A percentile compares a stretch with the other conserved stretches of the same genome.
These are phyloP conservation scores for Trachops cirrhosus DNA, from an alignment of 2,797 vertebrate genomes.

Conservation along the genomic window DNA sequence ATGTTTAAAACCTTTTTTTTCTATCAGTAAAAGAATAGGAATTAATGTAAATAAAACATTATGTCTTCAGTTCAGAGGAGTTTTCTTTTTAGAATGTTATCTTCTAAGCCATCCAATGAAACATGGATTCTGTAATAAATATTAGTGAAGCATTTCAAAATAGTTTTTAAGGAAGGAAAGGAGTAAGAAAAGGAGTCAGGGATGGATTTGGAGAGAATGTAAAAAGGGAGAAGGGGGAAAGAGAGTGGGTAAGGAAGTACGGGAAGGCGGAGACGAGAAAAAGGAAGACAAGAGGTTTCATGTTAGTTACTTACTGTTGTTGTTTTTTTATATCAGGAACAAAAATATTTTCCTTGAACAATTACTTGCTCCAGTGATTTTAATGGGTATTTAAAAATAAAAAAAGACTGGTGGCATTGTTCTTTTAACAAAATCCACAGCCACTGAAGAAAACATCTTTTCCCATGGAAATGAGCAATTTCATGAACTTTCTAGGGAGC, in stretches of 20 bases:
- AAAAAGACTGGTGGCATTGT: background rate
- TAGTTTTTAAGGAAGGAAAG: background rate
- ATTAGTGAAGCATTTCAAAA: background rate
- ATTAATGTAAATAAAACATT: background rate
- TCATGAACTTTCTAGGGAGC: conserved; percentile 60
- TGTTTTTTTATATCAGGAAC: background rate
- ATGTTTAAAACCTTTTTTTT: background rate
- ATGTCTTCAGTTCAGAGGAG: background rate
- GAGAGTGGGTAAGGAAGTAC: background rate
- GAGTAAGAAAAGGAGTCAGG: background rate
- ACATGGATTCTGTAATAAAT: background rate
- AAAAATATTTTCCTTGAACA: conserved; percentile 40
- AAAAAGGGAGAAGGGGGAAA: background rate
- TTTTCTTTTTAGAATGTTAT: background rate
- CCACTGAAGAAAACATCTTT: conserved; percentile 35
- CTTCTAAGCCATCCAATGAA: background rate
- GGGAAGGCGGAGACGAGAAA: background rate
- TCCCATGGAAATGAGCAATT: conserved; percentile 62
- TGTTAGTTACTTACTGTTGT: background rate
- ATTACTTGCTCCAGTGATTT: conserved; percentile 3
- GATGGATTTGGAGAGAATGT: background rate
- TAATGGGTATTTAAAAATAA: conserved; percentile 26
- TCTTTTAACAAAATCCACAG: conserved; percentile 43
- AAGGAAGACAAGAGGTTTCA: background rate
- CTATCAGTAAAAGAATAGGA: background rate